Base-by-base conservation (phyloP, 1,140 invertebrate genomes). In the Bradynema listronoti region DNA sequence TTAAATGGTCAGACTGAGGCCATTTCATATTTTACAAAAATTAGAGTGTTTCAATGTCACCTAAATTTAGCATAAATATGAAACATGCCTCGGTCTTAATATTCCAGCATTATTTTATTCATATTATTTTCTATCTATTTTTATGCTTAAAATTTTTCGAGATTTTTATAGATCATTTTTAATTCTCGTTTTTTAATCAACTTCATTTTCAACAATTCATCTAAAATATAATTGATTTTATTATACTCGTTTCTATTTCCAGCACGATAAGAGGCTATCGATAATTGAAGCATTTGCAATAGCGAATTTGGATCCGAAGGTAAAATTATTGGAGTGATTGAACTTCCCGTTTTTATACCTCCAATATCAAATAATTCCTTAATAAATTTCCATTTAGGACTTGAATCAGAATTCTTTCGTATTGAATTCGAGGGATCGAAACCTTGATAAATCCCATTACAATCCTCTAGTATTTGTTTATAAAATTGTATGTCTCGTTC, bases 311-410 rank as follows among this genome's bases (percentile, higher is more conserved):
- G 29, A 30, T 62, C 29, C 32, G 57, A 61, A 39, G 60, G 60
- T 6, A 62, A 6, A n/a, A n/a, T n/a, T n/a, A n/a, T n/a, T n/a
- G n/a, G n/a, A n/a, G n/a, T n/a, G n/a, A n/a, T n/a, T n/a, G n/a
- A n/a, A n/a, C n/a, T n/a, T n/a, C n/a, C n/a, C n/a, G n/a, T n/a
- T n/a, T n/a, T n/a, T n/a, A n/a, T n/a, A n/a, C n/a, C n/a, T n/a
- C n/a, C n/a, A n/a, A n/a, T n/a, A n/a, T n/a, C n/a, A n/a, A 39
- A 4, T 66, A 22, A 32, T 54, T 16, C 9, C 51, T 62, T 61
- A 2, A 61, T 61, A 41, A 61, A 61, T 41, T 49, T 64, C 59
- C 59, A 61, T 64, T 64, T 61, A 7, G 59, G 55, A 61, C 59
- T 61, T 6, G 59, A 24, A 61, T 61, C 58, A 34, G 57, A 0